Conservation (phyloP, 2,113 vertebrate genomes). For the Istiophorus platypterus region DNA sequence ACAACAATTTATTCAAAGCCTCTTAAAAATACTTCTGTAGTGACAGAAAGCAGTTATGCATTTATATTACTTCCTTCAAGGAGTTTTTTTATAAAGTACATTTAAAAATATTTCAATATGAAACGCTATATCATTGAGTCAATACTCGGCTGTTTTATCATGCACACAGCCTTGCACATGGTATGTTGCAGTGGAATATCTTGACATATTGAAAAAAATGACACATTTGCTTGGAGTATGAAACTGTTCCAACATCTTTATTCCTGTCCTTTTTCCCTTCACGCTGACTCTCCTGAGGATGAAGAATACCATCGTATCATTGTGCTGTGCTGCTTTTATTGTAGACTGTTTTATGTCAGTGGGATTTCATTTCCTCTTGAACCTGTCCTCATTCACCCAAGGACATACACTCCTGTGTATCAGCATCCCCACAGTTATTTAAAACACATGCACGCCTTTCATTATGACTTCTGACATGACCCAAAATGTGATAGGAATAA, state of each 20-base stretch:
- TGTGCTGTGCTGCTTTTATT: conserved; percentile 74
- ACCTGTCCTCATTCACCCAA: conserved; percentile 83
- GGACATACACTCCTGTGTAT: conserved; percentile 77
- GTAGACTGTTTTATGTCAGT: conserved; percentile 74
- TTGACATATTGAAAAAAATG: conserved; percentile 59
- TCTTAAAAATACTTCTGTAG: conserved; percentile 15
- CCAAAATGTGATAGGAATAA: conserved; percentile 88
- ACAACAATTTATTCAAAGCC: conserved; percentile 32
- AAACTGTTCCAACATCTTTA: conserved; percentile 70
- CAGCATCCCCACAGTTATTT: conserved; percentile 85
- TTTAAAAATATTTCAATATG: conserved; percentile 63
- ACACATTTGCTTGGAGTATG: conserved; percentile 61
- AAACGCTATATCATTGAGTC: conserved; percentile 49
- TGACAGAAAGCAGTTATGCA: conserved; percentile 38
- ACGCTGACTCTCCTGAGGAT: conserved; percentile 74
- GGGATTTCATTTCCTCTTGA: conserved; percentile 77
- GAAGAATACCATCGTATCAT: conserved; percentile 71
- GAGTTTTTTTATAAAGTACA: conserved; percentile 30
- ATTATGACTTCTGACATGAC: conserved; percentile 89
- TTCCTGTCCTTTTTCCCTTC: conserved; percentile 73
- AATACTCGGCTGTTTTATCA: conserved; percentile 49
- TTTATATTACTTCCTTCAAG: conserved; percentile 44
- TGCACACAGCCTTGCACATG: conserved; percentile 36
- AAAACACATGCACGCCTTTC: conserved; percentile 86
- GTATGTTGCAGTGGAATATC: conserved; percentile 48